Evolutionary conservation across 1,140 invertebrate genomes (phyloP).

Genomic region (Conus betulinus): DNA sequence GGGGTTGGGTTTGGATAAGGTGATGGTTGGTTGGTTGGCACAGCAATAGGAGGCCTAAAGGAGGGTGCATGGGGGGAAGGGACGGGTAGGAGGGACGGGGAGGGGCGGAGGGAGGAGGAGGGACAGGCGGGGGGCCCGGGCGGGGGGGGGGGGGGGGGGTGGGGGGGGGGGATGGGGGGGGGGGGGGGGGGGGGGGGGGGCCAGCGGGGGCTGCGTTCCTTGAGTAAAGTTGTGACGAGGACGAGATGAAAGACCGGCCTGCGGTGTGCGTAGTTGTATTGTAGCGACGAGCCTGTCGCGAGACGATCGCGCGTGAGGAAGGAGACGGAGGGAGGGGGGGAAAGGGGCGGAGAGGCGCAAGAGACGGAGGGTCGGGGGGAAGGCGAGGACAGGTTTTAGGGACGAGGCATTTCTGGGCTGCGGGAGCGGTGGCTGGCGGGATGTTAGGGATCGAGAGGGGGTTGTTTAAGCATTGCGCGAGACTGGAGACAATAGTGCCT

Average conservation of each 20-base stretch:
- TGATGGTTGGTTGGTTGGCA: no score
- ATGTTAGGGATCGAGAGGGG: background rate
- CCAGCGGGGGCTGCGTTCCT: background rate
- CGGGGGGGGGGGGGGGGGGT: background rate
- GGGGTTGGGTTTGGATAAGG: no score
- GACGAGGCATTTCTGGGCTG: no score
- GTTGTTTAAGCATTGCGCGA: background rate
- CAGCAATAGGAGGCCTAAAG: background rate
- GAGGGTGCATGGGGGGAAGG: background rate
- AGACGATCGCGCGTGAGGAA: background rate
- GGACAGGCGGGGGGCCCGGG: background rate
- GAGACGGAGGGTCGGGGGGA: background rate
- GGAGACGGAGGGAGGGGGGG: background rate
- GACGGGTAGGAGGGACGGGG: background rate
- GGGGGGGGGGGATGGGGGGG: background rate
- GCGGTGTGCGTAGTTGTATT: background rate
- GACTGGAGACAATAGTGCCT: no score
- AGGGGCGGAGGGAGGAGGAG: background rate
- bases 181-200: background rate
- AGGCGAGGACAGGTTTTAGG: no score
- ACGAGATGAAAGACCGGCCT: background rate
- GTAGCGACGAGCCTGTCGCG: background rate
- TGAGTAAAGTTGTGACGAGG: background rate
- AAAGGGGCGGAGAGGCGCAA: background rate
- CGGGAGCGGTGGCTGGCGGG: no score